Base-by-base conservation (phyloP, 1,140 invertebrate species). In the Ectropis grisescens region DNA sequence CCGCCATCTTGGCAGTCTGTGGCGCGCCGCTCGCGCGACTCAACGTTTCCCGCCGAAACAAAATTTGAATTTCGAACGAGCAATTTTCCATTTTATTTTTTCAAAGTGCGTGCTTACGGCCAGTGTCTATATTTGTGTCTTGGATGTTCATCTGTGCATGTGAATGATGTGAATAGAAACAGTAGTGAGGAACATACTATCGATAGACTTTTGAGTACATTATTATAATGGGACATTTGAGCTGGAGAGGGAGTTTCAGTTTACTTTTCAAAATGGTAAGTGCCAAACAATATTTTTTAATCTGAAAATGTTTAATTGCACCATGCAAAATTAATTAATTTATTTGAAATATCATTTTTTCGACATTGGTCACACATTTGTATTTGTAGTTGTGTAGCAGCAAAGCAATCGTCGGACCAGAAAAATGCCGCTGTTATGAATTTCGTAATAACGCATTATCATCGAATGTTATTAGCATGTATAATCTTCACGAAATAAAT, bases 1-100 rank as follows among this genome's bases (percentile, higher is more conserved):
- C 59, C 62, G 64, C 71, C 71, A 72, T 80, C 59, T 76, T 76
- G 65, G 48, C 69, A 80, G 75, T 80, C 68, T 65, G 56, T 65
- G 60, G 66, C 56, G 65, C 66, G 66, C 65, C 43, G 65, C 46
- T 41, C 49, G 66, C 59, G 60, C 60, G 61, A 61, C 32, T 55
- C 37, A 56, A 72, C 75, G 71, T 62, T 69, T 68, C 67, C 64
- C 67, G 62, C 70, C 59, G 33, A 65, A 62, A 58, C 50, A 30
- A 42, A 27, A 48, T 60, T 64, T 40, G 41, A 65, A 58, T 40
- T 58, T 51, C 56, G 52, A 64, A 56, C 62, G 48, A 54, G 55
- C 37, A 52, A 15, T 33, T 61, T 46, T 36, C 31, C 11, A 45
- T 32, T 41, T 45, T 41, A 49, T 52, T 55, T 57, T 58, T 51